Conservation (phyloP, 2,888 invertebrate species). For the Erebia aethiops region DNA sequence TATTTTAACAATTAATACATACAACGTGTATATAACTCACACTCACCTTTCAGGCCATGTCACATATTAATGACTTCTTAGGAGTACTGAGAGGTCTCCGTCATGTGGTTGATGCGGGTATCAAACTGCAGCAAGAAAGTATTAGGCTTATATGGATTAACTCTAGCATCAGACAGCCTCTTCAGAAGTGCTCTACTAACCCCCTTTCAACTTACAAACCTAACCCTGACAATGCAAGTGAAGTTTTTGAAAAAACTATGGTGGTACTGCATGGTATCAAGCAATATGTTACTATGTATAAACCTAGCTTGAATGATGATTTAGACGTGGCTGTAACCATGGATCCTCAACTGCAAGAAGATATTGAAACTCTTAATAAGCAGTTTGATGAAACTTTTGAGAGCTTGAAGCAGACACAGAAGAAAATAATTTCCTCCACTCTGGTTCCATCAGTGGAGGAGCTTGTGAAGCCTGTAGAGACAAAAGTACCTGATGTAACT, state of each 20-base stretch:
- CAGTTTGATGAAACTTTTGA: slow-evolving; percentile 76
- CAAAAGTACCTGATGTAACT: slow-evolving; percentile 34
- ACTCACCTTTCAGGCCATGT: slow-evolving; percentile 74
- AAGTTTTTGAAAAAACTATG: slow-evolving; percentile 84
- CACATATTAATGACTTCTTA: slow-evolving; percentile 85
- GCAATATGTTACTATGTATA: slow-evolving; percentile 78
- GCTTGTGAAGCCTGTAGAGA: slow-evolving; percentile 45
- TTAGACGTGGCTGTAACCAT: slow-evolving; percentile 51
- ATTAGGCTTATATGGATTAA: slow-evolving; percentile 85
- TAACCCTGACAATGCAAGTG: slow-evolving; percentile 57
- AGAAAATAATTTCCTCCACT: slow-evolving; percentile 34
- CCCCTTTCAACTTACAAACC: slow-evolving; percentile 55
- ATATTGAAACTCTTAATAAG: slow-evolving; percentile 72
- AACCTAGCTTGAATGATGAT: slow-evolving; percentile 58
- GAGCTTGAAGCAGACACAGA: slow-evolving; percentile 56
- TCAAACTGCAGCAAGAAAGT: slow-evolving; percentile 85
- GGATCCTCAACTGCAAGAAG: slow-evolving; percentile 63
- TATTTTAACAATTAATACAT: not conserved
- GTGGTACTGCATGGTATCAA: slow-evolving; percentile 88
- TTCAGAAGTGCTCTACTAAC: slow-evolving; percentile 65
- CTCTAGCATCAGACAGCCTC: slow-evolving; percentile 84
- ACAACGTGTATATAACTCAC: not conserved
- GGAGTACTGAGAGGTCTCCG: slow-evolving; percentile 87
- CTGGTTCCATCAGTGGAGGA: slow-evolving; percentile 41
- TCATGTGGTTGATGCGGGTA: slow-evolving; percentile 85